phyloP scores from a whole-genome alignment of 2,113 vertebrate species.

The Otis tarda region DNA sequence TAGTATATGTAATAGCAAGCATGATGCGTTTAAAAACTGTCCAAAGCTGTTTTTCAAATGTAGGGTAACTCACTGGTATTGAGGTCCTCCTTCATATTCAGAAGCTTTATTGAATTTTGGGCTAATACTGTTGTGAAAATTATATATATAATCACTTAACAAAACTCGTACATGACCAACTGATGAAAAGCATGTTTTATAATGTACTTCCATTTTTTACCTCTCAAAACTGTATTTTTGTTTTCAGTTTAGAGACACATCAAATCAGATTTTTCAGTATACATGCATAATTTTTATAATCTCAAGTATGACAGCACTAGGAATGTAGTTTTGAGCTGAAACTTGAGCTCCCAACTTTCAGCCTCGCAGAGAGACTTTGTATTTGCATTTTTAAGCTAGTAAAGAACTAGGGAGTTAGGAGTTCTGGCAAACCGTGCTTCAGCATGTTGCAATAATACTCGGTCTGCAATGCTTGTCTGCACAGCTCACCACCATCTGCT shows the following conservation, averaged over 20 bases:
- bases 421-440: not conserved
- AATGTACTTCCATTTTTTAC: not conserved
- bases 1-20: not conserved
- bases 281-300: not conserved
- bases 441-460: not conserved
- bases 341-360: not conserved
- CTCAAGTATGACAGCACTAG: not conserved
- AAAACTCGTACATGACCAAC: accelerated
- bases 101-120: not conserved
- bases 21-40: not conserved
- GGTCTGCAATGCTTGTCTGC: not conserved
- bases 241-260: not conserved
- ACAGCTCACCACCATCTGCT: slow-evolving; percentile 6
- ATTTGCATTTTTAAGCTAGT: slow-evolving; percentile 26
- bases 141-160: not conserved
- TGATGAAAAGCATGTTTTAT: not conserved
- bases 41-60: not conserved
- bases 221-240: not conserved
- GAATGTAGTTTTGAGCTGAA: not conserved
- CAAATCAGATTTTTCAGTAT: not conserved
- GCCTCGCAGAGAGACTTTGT: not conserved
- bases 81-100: not conserved
- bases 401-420: not conserved
- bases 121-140: not conserved
- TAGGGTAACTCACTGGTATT: not conserved